Evolutionary conservation across 2,797 vertebrate genomes (phyloP), one percentile per base, ranked within the genome.

Genomic region (Enteromius thamalakanensis): DNA sequence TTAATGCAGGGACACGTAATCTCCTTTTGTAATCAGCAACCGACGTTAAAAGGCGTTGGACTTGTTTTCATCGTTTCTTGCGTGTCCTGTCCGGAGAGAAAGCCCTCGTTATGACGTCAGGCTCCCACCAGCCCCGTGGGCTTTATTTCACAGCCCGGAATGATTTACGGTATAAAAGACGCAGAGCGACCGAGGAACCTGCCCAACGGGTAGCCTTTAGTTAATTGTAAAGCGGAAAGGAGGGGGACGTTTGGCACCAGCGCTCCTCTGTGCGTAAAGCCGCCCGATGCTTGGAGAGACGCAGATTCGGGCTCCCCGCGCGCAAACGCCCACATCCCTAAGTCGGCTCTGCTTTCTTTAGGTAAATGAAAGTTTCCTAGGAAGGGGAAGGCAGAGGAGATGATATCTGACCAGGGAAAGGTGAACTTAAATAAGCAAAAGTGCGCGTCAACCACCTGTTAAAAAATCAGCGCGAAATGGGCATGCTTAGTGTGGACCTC

Each of bases 401-500:
- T 60, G 86, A 76, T 78, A 64, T 79, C 65, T 23, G 70, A 51
- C 42, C 83, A 85, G 75, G 70, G 83, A 82, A 78, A 86, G 79
- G 81, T 89, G 82, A 88, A 87, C 4, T 85, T 82, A 29, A 55
- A 79, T 76, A 71, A 72, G 17, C 58, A 51, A 75, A 72, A 83
- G 75, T 53, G 76, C 72, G 80, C 75, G 82, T 77, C 45, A 58
- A 58, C 53, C 80, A 81, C 76, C 82, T 85, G 81, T 60, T 34
- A 68, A n/a, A 40, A 47, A 64, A 74, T 55, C 53, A 86, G 34
- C 53, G 80, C 60, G 89, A 93, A 83, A 98, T 98, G 97, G 95
- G 96, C 83, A 94, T 96, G 93, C 94, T 97, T 86, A 96, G 97
- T 79, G 95, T 96, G 92, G 96, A 99, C 92, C 93, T 99, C 94